Evolutionary conservation across 1,140 invertebrate genomes (phyloP).

Genomic region (Mya arenaria): DNA sequence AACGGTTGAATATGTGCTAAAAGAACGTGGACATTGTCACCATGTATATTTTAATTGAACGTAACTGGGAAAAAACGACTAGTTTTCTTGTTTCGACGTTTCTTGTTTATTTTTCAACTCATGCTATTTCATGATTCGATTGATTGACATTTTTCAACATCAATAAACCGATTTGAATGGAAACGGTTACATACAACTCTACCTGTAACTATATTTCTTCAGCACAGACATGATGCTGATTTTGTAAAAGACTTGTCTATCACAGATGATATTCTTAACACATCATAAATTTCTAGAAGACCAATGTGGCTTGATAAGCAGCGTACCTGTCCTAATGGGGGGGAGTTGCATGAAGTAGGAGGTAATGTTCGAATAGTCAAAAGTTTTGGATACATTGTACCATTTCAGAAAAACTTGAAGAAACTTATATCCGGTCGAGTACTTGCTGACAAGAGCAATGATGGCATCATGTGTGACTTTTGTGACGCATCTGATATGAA

Average conservation of each 20-base stretch:
- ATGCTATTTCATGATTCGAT: too few relatives aligned
- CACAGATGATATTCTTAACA: neutral
- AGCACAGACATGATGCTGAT: too few relatives aligned
- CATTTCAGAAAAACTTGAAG: conserved; percentile 12
- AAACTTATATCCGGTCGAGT: neutral
- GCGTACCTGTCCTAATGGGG: neutral
- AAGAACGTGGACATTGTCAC: neutral
- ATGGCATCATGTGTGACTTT: conserved; percentile 21
- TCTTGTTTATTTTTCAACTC: too few relatives aligned
- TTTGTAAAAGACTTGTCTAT: neutral
- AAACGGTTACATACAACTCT: too few relatives aligned
- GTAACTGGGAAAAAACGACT: too few relatives aligned
- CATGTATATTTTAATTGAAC: too few relatives aligned
- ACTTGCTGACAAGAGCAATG: neutral
- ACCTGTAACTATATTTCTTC: too few relatives aligned
- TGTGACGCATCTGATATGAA: conserved; percentile 17
- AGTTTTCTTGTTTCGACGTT: too few relatives aligned
- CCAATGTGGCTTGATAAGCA: conserved; percentile 1
- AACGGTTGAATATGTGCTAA: neutral
- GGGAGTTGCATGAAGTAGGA: neutral
- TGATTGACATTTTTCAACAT: too few relatives aligned
- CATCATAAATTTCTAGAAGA: conserved; percentile 21
- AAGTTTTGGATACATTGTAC: neutral
- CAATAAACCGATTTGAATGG: too few relatives aligned
- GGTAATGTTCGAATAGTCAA: neutral